Base-by-base conservation (phyloP, 2,888 invertebrate species). In the Eristalinus aeneus region DNA sequence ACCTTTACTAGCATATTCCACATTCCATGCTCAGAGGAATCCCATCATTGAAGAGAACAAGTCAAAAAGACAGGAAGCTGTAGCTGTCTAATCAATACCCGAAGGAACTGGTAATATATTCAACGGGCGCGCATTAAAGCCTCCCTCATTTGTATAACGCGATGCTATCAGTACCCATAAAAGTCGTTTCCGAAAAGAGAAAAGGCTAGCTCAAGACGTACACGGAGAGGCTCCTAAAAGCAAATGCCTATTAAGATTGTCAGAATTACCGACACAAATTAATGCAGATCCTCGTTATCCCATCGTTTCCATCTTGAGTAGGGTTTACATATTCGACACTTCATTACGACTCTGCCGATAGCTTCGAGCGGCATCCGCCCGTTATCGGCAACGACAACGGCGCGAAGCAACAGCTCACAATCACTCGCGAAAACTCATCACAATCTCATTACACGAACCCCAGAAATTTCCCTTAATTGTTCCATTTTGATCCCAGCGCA, bases 371-470 rank as follows among this genome's bases (percentile, higher is more conserved):
- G n/a, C n/a, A n/a, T n/a, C n/a, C n/a, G n/a, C n/a, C n/a, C n/a
- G n/a, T n/a, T n/a, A n/a, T 27, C 27, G 22, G 36, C 11, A 10
- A 16, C 53, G 16, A 5, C 34, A 54, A 61, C 36, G 39, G 31
- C 61, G 27, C 53, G 67, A 22, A 79, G 73, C 61, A 79, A 60
- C 68, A 63, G 63, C 54, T 75, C 60, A 60, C 54, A 72, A 82
- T 77, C 27, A 77, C 67, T 72, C 56, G 22, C 53, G 39, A 22
- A 60, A 74, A 63, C 67, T 74, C 54, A 84, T 84, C 64, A 67
- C 61, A 79, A 79, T 72, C 71, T 46, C 79, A 67, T 84, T 75
- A 75, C 36, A 67, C 46, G 46, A 46, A 46, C 46, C 46, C 46
- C n/a, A 8, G 16, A 16, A 46, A 16, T 6, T 10, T 16, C 16